Conservation (phyloP, 2,888 invertebrate species). For the Craniophora ligustri region DNA sequence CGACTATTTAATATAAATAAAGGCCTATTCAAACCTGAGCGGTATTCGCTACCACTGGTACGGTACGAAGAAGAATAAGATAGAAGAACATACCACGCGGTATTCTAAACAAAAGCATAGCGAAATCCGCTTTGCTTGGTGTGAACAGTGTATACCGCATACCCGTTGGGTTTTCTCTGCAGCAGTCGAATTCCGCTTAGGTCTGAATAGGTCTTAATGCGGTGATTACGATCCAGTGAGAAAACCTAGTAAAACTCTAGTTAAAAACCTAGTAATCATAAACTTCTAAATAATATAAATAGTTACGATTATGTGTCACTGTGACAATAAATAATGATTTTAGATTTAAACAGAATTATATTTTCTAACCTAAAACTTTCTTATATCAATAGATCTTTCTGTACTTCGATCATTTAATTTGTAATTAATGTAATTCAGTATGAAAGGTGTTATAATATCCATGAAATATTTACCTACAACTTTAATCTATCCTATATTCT, state of each 20-base stretch:
- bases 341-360: conserved; percentile 5
- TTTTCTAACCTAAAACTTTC: neutral
- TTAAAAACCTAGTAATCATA: neutral
- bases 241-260: neutral
- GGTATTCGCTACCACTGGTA: no score
- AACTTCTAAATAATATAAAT: conserved; percentile 30
- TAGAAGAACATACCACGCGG: no score
- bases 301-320: conserved; percentile 37
- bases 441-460: neutral
- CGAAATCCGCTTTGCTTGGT: no score
- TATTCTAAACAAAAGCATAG: no score
- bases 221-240: neutral
- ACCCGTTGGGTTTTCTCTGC: no score
- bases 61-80: no score
- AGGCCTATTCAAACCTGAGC: no score
- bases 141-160: no score
- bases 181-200: no score
- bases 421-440: neutral
- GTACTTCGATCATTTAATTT: neutral
- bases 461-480: neutral
- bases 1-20: no score
- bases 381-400: neutral
- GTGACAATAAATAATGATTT: conserved; percentile 40
- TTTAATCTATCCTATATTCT: no score
- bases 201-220: no score